Base-by-base conservation (phyloP, 1,140 invertebrate genomes). In the Caerostris darwini region DNA sequence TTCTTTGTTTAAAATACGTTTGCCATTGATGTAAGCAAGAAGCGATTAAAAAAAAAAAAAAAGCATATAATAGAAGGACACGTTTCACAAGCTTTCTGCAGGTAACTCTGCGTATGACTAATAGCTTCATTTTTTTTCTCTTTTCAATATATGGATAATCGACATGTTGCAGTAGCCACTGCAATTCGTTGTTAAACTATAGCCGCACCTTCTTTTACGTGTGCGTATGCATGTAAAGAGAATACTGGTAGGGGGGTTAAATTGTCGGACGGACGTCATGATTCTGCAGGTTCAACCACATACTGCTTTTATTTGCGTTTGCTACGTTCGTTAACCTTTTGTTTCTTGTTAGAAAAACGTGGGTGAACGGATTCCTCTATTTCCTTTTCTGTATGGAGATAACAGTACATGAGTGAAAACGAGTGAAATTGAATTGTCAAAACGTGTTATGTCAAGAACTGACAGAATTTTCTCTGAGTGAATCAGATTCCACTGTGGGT, bases 311-410 rank as follows among this genome's bases (percentile, higher is more conserved):
- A 77, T 77, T 77, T 77, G 71, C 69, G 61, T 50, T 71, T 71
- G 50, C 69, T 71, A 71, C 71, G 71, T 77, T 77, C 71, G 34
- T 77, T 77, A 77, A 77, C 71, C 71, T 77, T 71, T 77, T 77
- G 71, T 53, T 77, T 77, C 71, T 77, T 77, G 34, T 77, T 77
- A 19, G 71, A 61, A 77, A 77, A 77, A 77, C 71, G 71, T 77
- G 34, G 71, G 71, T 77, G 71, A 77, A 77, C 34, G 71, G 34
- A 77, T 77, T 77, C 71, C 19, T 19, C 34, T 17, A 6, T 8
- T 77, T 53, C 53, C 10, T 34, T 53, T 17, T 17, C 71, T 77
- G 53, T 77, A 50, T 50, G 34, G 71, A 12, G 34, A 77, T 77
- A 77, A 77, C 34, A 50, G 67, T 19, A 77, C 7, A 50, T 50